Evolutionary conservation across 1,140 invertebrate genomes (phyloP), one percentile per base, ranked within the genome.

Genomic region (Papilio dardanus): DNA sequence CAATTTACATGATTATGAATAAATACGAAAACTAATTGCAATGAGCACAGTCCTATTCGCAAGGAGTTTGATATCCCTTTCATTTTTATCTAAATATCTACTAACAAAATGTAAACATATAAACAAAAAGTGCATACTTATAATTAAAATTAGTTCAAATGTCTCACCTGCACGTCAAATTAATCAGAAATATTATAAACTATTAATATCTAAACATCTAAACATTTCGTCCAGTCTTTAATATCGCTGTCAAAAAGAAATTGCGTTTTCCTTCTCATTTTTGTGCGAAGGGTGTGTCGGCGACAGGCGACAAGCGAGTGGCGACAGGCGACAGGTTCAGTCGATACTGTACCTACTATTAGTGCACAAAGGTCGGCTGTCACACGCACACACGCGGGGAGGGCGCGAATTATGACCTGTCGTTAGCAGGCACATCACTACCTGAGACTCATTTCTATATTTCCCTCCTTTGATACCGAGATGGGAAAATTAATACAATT

Each of bases 281-380:
- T 81, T 81, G 37, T 46, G 77, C 76, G 76, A 79, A 62, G 79
- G 78, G 81, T 74, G 79, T 84, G 88, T 81, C 77, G 76, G 46
- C 66, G 80, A 83, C 89, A 89, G 84, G 54, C 66, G 80, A 83
- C 89, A 89, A 83, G 54, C 66, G 54, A 62, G 35, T 12, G 76
- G 46, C 66, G 80, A 83, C 89, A 89, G 84, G 54, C 54, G 54
- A 62, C 54, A 89, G 84, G 80, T 82, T 82, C 65, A 73, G 76
- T 83, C 83, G 82, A 85, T 82, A 86, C 83, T 81, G 86, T 87
- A 82, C 82, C 83, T 88, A 86, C 85, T 87, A 90, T 91, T 91
- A 89, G 83, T 84, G 84, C 81, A 92, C 88, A 91, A 91, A 91
- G 88, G 86, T 86, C 81, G 85, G 81, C 83, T 88, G 88, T 89